Evolutionary conservation across 2,797 vertebrate genomes (phyloP), one percentile per base, ranked within the genome.

Genomic region (Miichthys miiuy): DNA sequence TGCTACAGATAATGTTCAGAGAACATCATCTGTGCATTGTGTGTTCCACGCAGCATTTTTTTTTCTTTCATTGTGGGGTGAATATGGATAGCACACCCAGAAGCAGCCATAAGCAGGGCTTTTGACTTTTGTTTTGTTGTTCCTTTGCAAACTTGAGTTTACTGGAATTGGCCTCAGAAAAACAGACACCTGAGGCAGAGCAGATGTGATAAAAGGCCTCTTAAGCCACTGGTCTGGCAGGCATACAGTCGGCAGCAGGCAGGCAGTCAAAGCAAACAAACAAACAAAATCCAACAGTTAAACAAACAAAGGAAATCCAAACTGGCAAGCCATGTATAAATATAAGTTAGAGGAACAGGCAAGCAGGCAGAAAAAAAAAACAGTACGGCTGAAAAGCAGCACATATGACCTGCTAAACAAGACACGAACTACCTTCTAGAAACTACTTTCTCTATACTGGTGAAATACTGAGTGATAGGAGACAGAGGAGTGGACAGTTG

Each of bases 161-260:
- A 14, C 21, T 44, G 71, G 61, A 83, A 71, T 57, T 57, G 73
- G 65, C 72, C 72, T 30, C 56, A 70, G 60, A 73, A 54, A 74
- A 71, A 68, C 47, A 61, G 73, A 87, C 75, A 84, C 76, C 77
- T 72, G 74, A 88, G 78, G 80, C 75, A 72, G 58, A 78, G 77
- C 72, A 84, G 70, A 87, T 83, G 77, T 87, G 90, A 85, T 84
- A 79, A 87, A 89, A 88, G 52, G 66, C 41, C 51, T 72, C 71
- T 75, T 89, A 81, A 82, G 77, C 60, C 70, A 63, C 75, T 60
- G 69, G 77, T 80, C 82, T 88, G 80, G 84, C 85, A 85, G 68
- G 61, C 68, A 50, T 77, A 27, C 65, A 82, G 75, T 82, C 27
- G 3, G 79, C 78, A 80, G 75, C 50, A 63, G 75, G 79, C 68